Conservation (phyloP, 2,113 vertebrate species). For the Gavialis gangeticus region DNA sequence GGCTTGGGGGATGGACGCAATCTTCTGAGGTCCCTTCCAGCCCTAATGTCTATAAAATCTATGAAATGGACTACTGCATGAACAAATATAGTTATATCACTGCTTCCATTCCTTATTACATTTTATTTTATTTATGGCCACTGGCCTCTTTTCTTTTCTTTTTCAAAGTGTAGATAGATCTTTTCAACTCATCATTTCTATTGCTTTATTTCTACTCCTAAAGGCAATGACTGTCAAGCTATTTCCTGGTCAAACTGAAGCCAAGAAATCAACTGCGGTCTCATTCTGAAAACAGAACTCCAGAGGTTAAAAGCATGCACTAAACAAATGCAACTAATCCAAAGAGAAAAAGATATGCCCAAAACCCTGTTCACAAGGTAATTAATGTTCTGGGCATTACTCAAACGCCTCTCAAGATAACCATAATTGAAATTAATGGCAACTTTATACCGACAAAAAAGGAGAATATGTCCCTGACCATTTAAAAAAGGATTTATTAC, state of each 20-base stretch:
- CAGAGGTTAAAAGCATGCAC: not conserved
- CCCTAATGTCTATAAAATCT: no score
- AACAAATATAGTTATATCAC: not conserved
- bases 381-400: not conserved
- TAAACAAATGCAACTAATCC: not conserved
- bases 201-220: not conserved
- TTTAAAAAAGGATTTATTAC: not conserved
- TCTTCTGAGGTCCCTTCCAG: no score
- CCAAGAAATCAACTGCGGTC: not conserved
- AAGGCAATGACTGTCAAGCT: not conserved
- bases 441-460: accelerated
- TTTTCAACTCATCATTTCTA: not conserved
- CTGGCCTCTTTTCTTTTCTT: not conserved
- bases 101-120: no score
- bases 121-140: not conserved
- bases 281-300: not conserved
- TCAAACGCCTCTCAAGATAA: accelerated
- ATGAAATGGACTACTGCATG: not conserved
- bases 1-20: no score
- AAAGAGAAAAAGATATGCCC: not conserved
- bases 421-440: not conserved
- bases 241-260: not conserved
- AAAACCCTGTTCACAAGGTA: not conserved
- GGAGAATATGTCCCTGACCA: not conserved
- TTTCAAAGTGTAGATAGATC: not conserved